Evolutionary conservation across 1,140 invertebrate genomes (phyloP).

Genomic region (Cardiocondyla obscurior): DNA sequence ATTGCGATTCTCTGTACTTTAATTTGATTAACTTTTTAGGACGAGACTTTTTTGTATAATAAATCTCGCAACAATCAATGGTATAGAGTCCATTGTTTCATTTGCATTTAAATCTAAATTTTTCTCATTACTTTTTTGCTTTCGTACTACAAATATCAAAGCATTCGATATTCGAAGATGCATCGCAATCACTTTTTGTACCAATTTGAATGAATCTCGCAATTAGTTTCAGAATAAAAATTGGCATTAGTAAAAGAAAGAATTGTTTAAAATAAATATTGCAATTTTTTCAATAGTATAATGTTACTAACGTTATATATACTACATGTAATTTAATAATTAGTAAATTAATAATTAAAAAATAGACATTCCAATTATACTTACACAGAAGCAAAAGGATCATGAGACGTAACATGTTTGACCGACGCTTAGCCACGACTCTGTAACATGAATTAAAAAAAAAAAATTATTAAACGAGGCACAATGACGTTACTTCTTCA

Average conservation of each 20-base stretch:
- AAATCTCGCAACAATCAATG: no score
- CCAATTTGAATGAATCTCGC: no score
- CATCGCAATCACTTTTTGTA: no score
- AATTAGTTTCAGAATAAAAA: no score
- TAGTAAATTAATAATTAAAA: no score
- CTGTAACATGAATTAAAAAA: constrained; percentile 53
- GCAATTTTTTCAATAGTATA: background rate
- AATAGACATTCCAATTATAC: constrained; percentile 56
- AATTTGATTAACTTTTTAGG: no score
- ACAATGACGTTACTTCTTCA: background rate
- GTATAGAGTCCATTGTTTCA: no score
- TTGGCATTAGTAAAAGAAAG: no score
- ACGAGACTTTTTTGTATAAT: no score
- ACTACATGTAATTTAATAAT: background rate
- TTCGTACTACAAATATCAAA: no score
- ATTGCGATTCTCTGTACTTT: background rate
- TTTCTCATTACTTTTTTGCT: background rate
- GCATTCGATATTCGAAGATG: no score
- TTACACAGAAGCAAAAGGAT: constrained; percentile 77
- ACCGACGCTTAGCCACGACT: constrained; percentile 66
- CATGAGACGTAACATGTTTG: constrained; percentile 73
- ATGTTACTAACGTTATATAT: background rate
- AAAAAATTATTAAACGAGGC: background rate
- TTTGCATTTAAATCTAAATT: no score
- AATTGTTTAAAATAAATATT: background rate